Evolutionary conservation across 2,797 vertebrate species (phyloP).

Genomic region (Luscinia megarhynchos): DNA sequence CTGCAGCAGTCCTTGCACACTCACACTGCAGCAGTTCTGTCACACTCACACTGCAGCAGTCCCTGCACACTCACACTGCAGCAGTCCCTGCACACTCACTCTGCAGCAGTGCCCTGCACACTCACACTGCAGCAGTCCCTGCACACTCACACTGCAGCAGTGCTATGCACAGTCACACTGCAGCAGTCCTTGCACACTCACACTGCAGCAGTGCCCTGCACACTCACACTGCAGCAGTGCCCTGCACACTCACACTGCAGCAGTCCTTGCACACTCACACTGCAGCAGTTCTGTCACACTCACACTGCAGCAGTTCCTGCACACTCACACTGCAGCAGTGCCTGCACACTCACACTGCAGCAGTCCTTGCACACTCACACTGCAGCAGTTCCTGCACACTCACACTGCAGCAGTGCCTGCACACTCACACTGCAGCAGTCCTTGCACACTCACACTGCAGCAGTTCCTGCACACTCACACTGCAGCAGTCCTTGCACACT

Average conservation of each 20-base stretch:
- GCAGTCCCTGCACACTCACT: not conserved
- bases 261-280: not conserved
- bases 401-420: not conserved
- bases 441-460: not conserved
- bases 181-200: not conserved
- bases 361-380: not conserved
- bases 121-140: rapidly evolving
- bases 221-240: not conserved
- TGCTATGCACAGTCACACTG: not conserved
- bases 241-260: too few species aligned
- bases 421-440: not conserved
- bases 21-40: too few species aligned
- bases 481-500: too few species aligned
- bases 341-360: not conserved
- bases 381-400: not conserved
- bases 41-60: not conserved
- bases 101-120: too few species aligned
- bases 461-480: too few species aligned
- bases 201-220: not conserved
- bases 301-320: not conserved
- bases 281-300: too few species aligned
- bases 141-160: not conserved
- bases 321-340: not conserved
- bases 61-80: not conserved
- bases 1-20: too few species aligned